A percentile compares a stretch with the other conserved stretches of the same genome.
These are phyloP conservation scores for Protodeltote pygarga DNA, from an alignment of 2,888 invertebrate genomes.

Conservation along the genomic window DNA sequence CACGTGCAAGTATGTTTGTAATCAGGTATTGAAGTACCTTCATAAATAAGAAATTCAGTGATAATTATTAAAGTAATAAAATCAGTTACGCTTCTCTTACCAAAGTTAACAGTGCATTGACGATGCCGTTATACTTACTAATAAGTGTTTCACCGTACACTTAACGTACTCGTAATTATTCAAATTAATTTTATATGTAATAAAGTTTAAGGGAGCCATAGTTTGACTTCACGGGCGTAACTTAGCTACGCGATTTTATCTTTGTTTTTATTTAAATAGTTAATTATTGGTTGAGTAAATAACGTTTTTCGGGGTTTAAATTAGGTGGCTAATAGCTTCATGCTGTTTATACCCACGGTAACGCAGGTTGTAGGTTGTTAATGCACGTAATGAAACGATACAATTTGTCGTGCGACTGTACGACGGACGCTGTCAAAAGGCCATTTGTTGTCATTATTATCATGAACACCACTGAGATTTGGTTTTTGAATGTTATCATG, in stretches of 20 bases:
- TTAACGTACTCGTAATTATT: conserved; percentile 54
- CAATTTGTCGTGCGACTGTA: too few species aligned
- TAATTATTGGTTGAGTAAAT: conserved; percentile 20
- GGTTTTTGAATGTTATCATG: too few species aligned
- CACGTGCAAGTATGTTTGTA: too few species aligned
- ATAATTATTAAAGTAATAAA: conserved; percentile 54
- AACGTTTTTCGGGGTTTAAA: conserved; percentile 1
- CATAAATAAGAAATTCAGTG: conserved; percentile 36
- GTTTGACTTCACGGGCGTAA: conserved; percentile 28
- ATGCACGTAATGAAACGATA: too few species aligned
- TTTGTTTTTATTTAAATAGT: conserved; percentile 22
- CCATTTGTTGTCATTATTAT: too few species aligned
- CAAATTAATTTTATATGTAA: conserved; percentile 52
- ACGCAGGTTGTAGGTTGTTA: too few species aligned
- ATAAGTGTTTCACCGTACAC: conserved; percentile 43
- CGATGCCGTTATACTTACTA: conserved; percentile 53
- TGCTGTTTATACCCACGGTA: too few species aligned
- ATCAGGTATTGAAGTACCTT: too few species aligned
- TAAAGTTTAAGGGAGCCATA: conserved; percentile 49
- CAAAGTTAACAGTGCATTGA: conserved; percentile 48
- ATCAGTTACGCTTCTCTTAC: conserved; percentile 55
- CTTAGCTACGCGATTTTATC: conserved; percentile 26
- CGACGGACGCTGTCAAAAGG: too few species aligned
- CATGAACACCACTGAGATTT: too few species aligned
- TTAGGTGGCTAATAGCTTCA: background rate